Base-by-base conservation (phyloP, 1,140 invertebrate genomes). In the Drosophila tristis region DNA sequence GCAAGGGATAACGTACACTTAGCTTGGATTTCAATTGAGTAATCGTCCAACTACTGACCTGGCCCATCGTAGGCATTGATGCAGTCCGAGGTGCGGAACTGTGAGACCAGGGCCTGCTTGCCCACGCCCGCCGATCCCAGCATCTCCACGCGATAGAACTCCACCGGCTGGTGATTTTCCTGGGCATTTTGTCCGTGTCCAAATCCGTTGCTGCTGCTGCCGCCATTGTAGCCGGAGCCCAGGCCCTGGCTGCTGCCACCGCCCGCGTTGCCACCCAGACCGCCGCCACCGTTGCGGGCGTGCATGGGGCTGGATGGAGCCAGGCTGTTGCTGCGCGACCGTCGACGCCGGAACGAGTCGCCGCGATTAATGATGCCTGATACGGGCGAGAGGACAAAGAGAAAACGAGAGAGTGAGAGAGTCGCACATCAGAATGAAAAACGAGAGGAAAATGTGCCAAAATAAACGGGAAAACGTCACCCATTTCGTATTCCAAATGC, bases 31-130 rank as follows among this genome's bases (percentile, higher is more conserved):
- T 29, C 3, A 16, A 43, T 29, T 20, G 50, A 51, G 62, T 31
- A 35, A 43, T 62, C 23, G 7, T 13, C 43, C 15, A 7, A 2
- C 13, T 45, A 66, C 93, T 94, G 62, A 96, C 96, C 95, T 93
- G 94, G 94, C 77, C 95, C 95, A 76, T 98, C 97, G 85, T 98
- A 98, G 16, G 97, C 96, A 90, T 98, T 98, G 86, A 98, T 98
- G 87, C 97, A 98, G 85, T 99, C 98, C 54, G 97, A 98, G 42
- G 97, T 98, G 94, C 97, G 96, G 90, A 98, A 98, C 93, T 99
- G 98, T 71, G 96, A 96, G 76, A 97, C 95, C 2, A 99, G 94
- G 13, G 97, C 95, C 1, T 97, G 96, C 92, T 98, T 98, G 16
- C 98, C 98, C 6, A 98, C 97, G 0, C 97, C 97, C 5, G 95